Evolutionary conservation across 2,888 invertebrate species (phyloP).

Genomic region (Mesoligia furuncula): DNA sequence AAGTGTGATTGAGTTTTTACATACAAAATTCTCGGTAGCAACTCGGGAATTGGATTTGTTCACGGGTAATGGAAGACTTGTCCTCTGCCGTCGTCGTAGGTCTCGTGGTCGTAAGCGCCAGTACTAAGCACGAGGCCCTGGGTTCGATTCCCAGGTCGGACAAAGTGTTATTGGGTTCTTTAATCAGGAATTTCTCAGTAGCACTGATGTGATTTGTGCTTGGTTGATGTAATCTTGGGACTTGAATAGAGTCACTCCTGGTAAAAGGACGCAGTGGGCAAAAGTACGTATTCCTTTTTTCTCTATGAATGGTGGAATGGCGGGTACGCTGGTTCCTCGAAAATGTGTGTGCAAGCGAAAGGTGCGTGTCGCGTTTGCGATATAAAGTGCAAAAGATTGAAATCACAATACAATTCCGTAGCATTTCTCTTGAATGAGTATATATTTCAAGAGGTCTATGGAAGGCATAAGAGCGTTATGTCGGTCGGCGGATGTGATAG

Average conservation of each 20-base stretch:
- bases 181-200: background rate
- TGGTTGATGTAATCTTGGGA: background rate
- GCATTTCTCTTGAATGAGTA: no score
- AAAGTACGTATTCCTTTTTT: background rate
- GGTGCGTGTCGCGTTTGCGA: no score
- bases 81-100: background rate
- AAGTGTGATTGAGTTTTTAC: constrained; percentile 1
- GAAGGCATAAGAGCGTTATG: no score
- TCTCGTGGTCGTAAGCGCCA: background rate
- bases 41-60: background rate
- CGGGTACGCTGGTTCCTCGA: background rate
- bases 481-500: no score
- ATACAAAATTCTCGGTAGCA: background rate
- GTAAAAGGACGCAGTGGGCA: no score
- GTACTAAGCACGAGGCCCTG: background rate
- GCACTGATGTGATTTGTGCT: background rate
- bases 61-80: background rate
- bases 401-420: no score
- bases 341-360: no score
- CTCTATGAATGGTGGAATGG: background rate
- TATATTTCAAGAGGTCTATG: no score
- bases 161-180: background rate
- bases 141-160: background rate
- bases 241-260: background rate
- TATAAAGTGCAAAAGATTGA: no score